Percentiles rank a stretch among this genome's conserved stretches.
Evolutionary conservation across 64 coral and sea anemone genomes (phyloP).

Genomic region (Exaiptasia diaphana): DNA sequence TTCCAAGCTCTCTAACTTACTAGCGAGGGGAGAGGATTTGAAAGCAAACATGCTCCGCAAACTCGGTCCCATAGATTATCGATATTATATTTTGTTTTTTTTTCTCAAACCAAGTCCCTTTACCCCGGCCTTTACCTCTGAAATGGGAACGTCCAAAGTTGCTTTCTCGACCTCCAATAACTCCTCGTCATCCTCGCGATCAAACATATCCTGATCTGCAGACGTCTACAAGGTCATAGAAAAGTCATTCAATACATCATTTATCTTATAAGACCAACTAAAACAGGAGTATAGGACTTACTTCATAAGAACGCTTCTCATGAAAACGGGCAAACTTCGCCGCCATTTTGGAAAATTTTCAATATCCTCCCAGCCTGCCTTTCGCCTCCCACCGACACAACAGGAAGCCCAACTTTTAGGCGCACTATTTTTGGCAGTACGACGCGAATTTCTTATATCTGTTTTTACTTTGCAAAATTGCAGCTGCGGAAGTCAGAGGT

Average conservation of each 20-base stretch:
- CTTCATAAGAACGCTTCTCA: slow-evolving; percentile 80
- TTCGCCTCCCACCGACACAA: no score
- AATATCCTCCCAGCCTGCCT: no score
- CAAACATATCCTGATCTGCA: background rate
- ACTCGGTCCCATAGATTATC: background rate
- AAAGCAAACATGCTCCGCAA: background rate
- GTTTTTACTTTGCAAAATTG: no score
- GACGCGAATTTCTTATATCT: no score
- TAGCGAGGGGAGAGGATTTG: background rate
- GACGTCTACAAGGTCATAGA: background rate
- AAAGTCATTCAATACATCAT: no score
- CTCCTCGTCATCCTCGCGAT: slow-evolving; percentile 68
- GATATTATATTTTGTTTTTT: background rate
- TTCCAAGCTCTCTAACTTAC: background rate
- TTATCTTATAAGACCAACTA: background rate
- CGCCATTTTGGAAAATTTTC: slow-evolving; percentile 76
- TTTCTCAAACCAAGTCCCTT: background rate
- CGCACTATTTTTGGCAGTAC: no score
- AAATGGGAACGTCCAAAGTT: slow-evolving; percentile 62
- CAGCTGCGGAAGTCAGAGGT: no score
- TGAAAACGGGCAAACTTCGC: slow-evolving; percentile 90
- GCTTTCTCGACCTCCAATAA: slow-evolving; percentile 80
- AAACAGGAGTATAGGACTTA: background rate
- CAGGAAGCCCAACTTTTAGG: no score
- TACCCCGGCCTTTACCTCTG: slow-evolving; percentile 60